Conservation (phyloP, 2,113 vertebrate genomes). For the Pterocles burchelli region DNA sequence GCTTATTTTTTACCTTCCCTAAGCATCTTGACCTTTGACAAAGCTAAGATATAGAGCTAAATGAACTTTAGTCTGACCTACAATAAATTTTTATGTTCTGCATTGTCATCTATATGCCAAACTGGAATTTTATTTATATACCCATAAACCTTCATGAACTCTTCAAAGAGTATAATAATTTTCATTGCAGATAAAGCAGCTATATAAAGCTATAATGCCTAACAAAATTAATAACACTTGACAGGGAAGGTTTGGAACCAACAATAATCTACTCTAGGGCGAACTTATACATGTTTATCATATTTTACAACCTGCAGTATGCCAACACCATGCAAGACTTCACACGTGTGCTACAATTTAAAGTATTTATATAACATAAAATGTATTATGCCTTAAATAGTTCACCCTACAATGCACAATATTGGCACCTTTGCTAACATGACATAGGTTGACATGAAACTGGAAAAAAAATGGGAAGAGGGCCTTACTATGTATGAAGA, state of each 20-base stretch:
- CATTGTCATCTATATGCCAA: background rate
- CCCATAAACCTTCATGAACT: background rate
- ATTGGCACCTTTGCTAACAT: background rate
- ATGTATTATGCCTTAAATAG: background rate
- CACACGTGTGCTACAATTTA: background rate
- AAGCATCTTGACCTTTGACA: background rate
- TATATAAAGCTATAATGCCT: background rate
- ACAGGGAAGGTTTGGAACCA: background rate
- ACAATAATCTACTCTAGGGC: background rate
- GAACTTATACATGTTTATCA: background rate
- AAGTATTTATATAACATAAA: background rate
- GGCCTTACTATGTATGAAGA: background rate
- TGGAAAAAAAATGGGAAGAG: background rate
- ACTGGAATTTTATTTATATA: background rate
- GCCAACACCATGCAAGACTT: background rate
- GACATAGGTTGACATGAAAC: background rate
- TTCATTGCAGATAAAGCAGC: background rate
- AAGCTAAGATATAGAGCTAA: background rate
- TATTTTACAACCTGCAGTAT: background rate
- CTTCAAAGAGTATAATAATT: background rate
- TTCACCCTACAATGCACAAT: background rate
- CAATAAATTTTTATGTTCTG: background rate
- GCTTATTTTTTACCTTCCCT: background rate
- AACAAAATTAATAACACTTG: background rate
- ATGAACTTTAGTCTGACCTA: background rate